phyloP scores from a whole-genome alignment of 2,113 vertebrate genomes.

The Tapirus terrestris region DNA sequence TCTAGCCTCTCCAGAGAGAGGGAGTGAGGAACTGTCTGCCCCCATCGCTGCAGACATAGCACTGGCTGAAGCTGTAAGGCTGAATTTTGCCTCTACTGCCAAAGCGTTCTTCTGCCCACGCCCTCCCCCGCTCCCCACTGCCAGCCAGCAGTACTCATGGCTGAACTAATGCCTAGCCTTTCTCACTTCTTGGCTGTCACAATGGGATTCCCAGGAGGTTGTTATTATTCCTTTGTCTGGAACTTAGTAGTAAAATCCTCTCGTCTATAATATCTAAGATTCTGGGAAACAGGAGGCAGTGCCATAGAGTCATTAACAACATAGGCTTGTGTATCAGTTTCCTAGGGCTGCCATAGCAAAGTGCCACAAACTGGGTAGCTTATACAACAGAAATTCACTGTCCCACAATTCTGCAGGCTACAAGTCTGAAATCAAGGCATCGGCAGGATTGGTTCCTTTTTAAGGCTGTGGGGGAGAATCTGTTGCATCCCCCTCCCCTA shows the following conservation, averaged over 20 bases:
- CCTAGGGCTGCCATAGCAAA: not conserved
- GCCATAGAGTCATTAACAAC: not conserved
- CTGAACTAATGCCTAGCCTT: no score
- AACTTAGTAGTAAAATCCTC: slow-evolving; percentile 2
- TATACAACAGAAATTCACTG: not conserved
- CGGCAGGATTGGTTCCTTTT: not conserved
- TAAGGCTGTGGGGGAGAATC: not conserved
- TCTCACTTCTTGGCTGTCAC: not conserved
- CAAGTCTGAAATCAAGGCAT: not conserved
- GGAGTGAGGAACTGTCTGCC: not conserved
- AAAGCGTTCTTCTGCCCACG: not conserved
- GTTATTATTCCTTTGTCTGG: not conserved
- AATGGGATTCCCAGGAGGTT: not conserved
- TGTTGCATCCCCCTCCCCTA: not conserved
- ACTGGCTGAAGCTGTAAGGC: accelerated
- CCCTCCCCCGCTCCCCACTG: no score
- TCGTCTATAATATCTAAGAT: not conserved
- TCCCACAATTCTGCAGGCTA: not conserved
- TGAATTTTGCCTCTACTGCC: not conserved
- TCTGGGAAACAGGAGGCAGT: not conserved
- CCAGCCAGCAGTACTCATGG: not conserved
- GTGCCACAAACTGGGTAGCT: not conserved
- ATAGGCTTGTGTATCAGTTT: not conserved
- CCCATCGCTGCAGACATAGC: accelerated
- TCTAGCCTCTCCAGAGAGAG: not conserved